Base-by-base conservation (phyloP, 1,140 invertebrate species). In the Bombus soroeensis region DNA sequence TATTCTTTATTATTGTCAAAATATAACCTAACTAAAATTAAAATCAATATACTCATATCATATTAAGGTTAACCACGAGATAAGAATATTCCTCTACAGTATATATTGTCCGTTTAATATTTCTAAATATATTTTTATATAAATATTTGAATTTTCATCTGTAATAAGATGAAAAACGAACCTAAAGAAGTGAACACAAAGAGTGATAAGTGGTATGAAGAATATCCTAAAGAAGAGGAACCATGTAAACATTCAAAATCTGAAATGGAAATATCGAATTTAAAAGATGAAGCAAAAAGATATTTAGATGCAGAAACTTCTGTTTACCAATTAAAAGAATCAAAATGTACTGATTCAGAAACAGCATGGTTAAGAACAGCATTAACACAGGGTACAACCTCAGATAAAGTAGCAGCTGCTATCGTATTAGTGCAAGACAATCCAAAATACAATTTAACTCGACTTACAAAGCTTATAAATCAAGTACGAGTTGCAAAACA, bases 371-470 rank as follows among this genome's bases (percentile, higher is more conserved):
- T 98, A 83, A 97, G 97, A 89, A 98, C 97, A 32, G 96, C 98
- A 12, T 94, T 98, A 72, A 95, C 96, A 39, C 97, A 97, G 88
- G 98, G 98, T 72, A 98, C 98, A 13, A 96, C 97, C 3, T 96
- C 96, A 2, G 98, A 99, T 95, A 98, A 97, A 95, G 96, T 99
- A 71, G 98, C 98, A 47, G 98, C 98, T 3, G 96, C 97, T 72
- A 97, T 97, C 41, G 94, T 99, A 15, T 93, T 97, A 32, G 97
- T 99, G 81, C 97, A 99, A 96, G 97, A 99, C 90, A 97, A 97
- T 91, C 97, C 98, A 3, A 95, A 98, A 43, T 97, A 98, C 93
- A 98, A 98, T 94, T 93, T 99, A 12, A 91, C 95, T 34, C 96
- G 96, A 75, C 91, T 99, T 13, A 96, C 96, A 74, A 96, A 96